Evolutionary conservation across 2,888 invertebrate genomes (phyloP), one percentile per base, ranked within the genome.

Genomic region (Callyntrura guangdongensis): DNA sequence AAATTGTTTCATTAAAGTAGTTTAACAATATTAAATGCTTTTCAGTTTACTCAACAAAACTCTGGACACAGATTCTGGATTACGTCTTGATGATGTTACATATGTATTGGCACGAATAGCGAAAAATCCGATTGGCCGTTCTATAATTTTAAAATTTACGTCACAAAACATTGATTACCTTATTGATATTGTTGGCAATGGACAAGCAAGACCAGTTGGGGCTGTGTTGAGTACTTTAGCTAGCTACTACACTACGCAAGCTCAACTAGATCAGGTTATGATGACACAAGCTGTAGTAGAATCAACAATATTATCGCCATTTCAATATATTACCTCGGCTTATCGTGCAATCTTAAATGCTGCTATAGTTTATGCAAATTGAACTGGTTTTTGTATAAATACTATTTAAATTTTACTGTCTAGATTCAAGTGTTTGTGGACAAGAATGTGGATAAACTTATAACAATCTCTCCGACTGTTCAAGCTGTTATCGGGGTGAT

Each of bases 21-120:
- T 64, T n/a, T 8, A 27, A 25, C 64, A 17, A 20, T 6, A 61
- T 27, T 1, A 59, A 14, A 11, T 49, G 20, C 59, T 83, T 14
- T 17, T 17, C n/a, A 92, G 91, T 11, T 47, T 92, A 8, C 69
- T 92, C 0, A 86, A 90, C 12, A 72, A 74, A 59, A 88, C 88
- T 5, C 14, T 88, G 82, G 36, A 81, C 12, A 12, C 74, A n/a
- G 69, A 11, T 1, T 85, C 88, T 0, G 86, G 81, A 2, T 64
- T 90, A 27, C n/a, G 9, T 11, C 81, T 12, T 27, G 11, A 14
- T 8, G 90, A 90, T 25, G 81, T 69, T 0, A 25, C 45, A 0
- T 1, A 14, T 2, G 64, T 20, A 0, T 22, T 90, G n/a, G 14
- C 8, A n/a, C 69, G 69, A 47, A 72, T 90, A 45, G 47, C 86